phyloP scores from a whole-genome alignment of 1,140 invertebrate genomes.

The Diabrotica virgifera region DNA sequence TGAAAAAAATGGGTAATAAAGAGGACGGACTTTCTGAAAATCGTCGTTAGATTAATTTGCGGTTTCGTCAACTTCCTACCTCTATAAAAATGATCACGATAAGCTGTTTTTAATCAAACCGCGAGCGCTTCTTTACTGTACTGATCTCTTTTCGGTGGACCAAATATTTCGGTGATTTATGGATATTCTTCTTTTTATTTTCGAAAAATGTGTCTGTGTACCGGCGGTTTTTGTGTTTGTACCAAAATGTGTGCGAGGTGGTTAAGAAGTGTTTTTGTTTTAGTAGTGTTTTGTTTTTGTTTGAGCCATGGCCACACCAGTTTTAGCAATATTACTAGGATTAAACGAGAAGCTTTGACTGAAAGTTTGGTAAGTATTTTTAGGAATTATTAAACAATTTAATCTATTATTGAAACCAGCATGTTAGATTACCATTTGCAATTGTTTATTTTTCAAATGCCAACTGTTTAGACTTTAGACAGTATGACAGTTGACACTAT shows the following conservation, averaged over 20 bases:
- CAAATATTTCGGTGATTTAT: too few relatives aligned
- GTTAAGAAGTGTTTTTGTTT: neutral
- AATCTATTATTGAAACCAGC: too few relatives aligned
- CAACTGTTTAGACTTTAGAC: too few relatives aligned
- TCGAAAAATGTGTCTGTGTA: conserved; percentile 1
- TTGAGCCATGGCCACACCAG: neutral
- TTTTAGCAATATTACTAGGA: neutral
- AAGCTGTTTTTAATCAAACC: neutral
- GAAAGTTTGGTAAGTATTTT: neutral
- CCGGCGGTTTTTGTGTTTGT: neutral
- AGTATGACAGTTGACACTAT: too few relatives aligned
- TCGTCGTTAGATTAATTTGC: neutral
- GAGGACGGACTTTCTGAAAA: neutral
- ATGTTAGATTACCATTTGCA: too few relatives aligned
- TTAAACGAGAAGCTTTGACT: neutral
- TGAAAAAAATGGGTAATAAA: neutral
- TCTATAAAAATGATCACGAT: neutral
- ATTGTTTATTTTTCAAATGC: too few relatives aligned
- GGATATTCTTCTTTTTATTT: neutral
- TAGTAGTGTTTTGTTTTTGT: conserved; percentile 1
- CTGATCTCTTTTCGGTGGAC: too few relatives aligned
- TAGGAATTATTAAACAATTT: too few relatives aligned
- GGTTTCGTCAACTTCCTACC: neutral
- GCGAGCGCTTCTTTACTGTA: too few relatives aligned
- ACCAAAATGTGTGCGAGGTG: neutral